Conservation (phyloP, 2,797 vertebrate genomes). For the Sebastolobus alascanus region DNA sequence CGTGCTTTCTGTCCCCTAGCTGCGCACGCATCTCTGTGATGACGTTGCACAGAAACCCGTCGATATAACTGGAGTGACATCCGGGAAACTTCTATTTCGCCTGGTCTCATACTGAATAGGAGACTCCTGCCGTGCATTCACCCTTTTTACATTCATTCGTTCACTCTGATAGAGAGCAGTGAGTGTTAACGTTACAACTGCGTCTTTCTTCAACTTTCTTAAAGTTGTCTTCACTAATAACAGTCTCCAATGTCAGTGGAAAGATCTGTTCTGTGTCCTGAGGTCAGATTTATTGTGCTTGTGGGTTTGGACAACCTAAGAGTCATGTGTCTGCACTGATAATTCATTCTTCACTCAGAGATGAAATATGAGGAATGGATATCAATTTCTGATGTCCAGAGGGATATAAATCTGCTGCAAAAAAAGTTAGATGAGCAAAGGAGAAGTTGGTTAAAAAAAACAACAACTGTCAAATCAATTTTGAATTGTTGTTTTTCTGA, state of each 20-base stretch:
- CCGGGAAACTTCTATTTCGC: not conserved
- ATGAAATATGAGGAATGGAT: too few relatives aligned
- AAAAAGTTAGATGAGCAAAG: not conserved
- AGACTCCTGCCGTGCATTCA: not conserved
- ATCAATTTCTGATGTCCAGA: too few relatives aligned
- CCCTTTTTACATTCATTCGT: too few relatives aligned
- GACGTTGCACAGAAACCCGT: too few relatives aligned
- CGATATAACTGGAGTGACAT: not conserved
- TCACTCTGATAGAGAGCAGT: not conserved
- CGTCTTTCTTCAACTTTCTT: not conserved
- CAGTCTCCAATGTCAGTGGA: not conserved
- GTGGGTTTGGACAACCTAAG: not conserved
- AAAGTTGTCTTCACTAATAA: not conserved
- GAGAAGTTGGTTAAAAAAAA: not conserved
- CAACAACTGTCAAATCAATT: conserved; percentile 12
- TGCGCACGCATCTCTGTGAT: too few relatives aligned
- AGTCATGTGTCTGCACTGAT: not conserved
- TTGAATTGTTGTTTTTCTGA: conserved; percentile 20
- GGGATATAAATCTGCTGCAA: too few relatives aligned
- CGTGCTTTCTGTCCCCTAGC: too few relatives aligned
- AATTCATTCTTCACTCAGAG: too few relatives aligned
- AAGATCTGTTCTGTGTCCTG: not conserved
- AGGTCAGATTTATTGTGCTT: not conserved
- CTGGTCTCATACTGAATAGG: not conserved
- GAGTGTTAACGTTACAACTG: not conserved